These are phyloP conservation scores for Neuroterus valhalla DNA, from an alignment of 1,140 invertebrate species.

Conservation along the genomic window DNA sequence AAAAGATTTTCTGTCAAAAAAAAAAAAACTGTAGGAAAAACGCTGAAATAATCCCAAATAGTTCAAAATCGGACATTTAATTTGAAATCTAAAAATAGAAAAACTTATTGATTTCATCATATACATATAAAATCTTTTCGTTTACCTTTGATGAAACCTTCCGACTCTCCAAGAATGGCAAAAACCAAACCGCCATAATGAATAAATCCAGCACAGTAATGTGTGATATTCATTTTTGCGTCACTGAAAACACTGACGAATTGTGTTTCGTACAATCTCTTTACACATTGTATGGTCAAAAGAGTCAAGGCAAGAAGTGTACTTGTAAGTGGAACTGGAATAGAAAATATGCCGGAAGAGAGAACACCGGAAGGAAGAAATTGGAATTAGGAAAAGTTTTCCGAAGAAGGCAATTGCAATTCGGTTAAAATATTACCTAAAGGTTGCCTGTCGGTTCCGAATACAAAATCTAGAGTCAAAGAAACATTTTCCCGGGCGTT, in stretches of 20 bases:
- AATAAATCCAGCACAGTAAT: slow-evolving; percentile 84
- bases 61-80: too few relatives aligned
- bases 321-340: slow-evolving; percentile 77
- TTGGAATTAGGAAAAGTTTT: too few relatives aligned
- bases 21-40: too few relatives aligned
- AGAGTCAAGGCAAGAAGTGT: slow-evolving; percentile 78
- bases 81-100: too few relatives aligned
- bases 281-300: slow-evolving; percentile 81
- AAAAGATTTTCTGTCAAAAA: too few relatives aligned
- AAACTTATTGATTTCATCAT: too few relatives aligned
- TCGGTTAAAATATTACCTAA: slow-evolving; percentile 67
- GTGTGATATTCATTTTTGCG: slow-evolving; percentile 85
- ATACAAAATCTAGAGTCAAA: slow-evolving; percentile 73
- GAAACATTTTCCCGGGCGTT: slow-evolving; percentile 72
- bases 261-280: slow-evolving; percentile 86
- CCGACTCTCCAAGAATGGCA: slow-evolving; percentile 82
- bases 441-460: slow-evolving; percentile 73
- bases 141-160: slow-evolving; percentile 80
- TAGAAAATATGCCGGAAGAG: too few relatives aligned
- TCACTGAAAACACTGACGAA: slow-evolving; percentile 87
- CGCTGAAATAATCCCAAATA: too few relatives aligned
- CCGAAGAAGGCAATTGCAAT: too few relatives aligned
- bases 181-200: slow-evolving; percentile 85
- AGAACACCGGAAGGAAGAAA: too few relatives aligned
- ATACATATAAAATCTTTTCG: too few relatives aligned